Conservation (phyloP, 2,113 vertebrate genomes). For the Marmota flaviventris region DNA sequence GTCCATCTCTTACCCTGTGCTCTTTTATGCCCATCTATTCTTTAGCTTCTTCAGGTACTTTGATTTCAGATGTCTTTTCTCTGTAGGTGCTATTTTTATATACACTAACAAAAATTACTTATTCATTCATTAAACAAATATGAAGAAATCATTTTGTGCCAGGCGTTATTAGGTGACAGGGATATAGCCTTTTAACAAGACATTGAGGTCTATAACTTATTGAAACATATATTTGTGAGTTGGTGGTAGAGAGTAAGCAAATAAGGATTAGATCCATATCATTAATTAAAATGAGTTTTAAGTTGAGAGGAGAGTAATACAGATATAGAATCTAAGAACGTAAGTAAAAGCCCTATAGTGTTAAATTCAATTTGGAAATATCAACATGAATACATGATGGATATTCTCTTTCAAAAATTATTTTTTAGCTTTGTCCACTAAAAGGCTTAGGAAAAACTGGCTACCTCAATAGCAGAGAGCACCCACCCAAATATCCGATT, state of each 20-base stretch:
- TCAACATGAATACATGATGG: not conserved
- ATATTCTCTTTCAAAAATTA: not conserved
- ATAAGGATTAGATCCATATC: not conserved
- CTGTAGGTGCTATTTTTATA: not conserved
- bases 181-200: conserved; percentile 12
- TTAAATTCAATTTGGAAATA: conserved; percentile 25
- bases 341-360: not conserved
- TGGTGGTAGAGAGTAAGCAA: not conserved
- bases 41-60: not conserved
- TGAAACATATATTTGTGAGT: not conserved
- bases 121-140: not conserved
- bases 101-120: not conserved
- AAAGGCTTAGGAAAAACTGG: not conserved
- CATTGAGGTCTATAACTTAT: not conserved
- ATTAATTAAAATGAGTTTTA: conserved; percentile 24
- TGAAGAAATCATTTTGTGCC: not conserved
- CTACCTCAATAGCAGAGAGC: not conserved
- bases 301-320: not conserved
- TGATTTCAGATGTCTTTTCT: conserved; percentile 7
- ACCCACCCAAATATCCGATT: not conserved
- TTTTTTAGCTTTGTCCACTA: conserved; percentile 38
- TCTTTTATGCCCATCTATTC: not conserved
- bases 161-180: not conserved
- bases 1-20: not conserved
- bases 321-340: conserved; percentile 42